Conservation (phyloP, 2,113 vertebrate genomes). For the Lathamus discolor region DNA sequence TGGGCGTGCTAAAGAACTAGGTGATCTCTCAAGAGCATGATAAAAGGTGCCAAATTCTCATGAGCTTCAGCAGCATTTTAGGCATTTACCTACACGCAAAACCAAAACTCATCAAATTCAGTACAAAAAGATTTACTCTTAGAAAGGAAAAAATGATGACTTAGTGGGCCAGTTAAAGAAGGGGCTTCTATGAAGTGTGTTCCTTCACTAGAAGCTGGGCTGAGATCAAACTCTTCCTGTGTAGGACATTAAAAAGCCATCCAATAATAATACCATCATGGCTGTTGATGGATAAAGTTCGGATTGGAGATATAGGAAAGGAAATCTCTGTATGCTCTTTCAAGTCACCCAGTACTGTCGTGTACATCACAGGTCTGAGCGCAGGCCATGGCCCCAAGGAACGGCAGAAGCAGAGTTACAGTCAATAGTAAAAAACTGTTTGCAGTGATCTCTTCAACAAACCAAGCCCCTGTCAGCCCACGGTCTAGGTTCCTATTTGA, state of each 20-base stretch:
- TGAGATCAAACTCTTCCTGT: background rate
- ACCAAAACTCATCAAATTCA: background rate
- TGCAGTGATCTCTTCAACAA: background rate
- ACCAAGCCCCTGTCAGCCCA: background rate
- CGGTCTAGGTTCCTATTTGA: background rate
- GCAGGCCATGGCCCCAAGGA: background rate
- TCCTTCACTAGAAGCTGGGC: background rate
- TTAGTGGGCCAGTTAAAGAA: background rate
- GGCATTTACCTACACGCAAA: background rate
- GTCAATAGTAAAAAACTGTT: background rate
- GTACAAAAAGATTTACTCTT: background rate
- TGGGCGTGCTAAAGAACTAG: background rate
- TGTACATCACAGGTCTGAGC: background rate
- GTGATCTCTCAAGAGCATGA: background rate
- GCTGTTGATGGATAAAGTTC: background rate
- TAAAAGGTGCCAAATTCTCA: background rate
- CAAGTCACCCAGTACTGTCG: background rate
- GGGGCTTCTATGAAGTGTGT: background rate
- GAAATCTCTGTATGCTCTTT: background rate
- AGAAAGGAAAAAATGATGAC: background rate
- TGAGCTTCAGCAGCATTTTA: background rate
- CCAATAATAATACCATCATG: background rate
- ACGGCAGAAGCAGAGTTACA: background rate
- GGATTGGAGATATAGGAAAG: background rate
- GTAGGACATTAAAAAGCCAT: background rate